Evolutionary conservation across 2,797 vertebrate species (phyloP).

Genomic region (Pseudochirops corinnae): DNA sequence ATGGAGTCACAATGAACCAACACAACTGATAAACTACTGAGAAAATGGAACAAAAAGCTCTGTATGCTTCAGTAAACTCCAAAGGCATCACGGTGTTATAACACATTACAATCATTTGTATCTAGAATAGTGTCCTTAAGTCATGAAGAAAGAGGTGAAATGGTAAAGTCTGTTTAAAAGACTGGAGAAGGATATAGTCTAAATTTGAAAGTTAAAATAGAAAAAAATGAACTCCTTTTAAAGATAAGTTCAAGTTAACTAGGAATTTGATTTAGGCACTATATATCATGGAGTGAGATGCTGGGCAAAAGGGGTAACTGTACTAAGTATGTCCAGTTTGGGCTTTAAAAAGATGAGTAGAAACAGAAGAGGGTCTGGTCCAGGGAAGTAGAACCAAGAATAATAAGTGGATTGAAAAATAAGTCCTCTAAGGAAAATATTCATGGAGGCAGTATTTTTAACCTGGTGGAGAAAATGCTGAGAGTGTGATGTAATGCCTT

Average conservation of each 20-base stretch:
- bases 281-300: not conserved
- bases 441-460: not conserved
- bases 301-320: not conserved
- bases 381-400: not conserved
- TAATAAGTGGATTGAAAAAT: not conserved
- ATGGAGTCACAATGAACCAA: not conserved
- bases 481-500: not conserved
- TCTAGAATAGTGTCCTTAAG: not conserved
- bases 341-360: not conserved
- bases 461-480: not conserved
- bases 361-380: not conserved
- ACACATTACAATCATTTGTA: not conserved
- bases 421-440: not conserved
- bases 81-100: not conserved
- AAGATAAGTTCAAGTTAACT: not conserved
- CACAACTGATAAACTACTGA: not conserved
- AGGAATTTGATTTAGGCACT: not conserved
- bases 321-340: not conserved
- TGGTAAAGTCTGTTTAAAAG: constrained; percentile 13
- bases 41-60: not conserved
- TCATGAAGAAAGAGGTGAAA: not conserved
- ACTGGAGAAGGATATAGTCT: not conserved
- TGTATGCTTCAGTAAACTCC: not conserved
- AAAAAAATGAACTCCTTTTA: not conserved
- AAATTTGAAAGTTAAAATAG: constrained; percentile 3